Evolutionary conservation across 2,797 vertebrate species (phyloP).

Genomic region (Hydrophis major): DNA sequence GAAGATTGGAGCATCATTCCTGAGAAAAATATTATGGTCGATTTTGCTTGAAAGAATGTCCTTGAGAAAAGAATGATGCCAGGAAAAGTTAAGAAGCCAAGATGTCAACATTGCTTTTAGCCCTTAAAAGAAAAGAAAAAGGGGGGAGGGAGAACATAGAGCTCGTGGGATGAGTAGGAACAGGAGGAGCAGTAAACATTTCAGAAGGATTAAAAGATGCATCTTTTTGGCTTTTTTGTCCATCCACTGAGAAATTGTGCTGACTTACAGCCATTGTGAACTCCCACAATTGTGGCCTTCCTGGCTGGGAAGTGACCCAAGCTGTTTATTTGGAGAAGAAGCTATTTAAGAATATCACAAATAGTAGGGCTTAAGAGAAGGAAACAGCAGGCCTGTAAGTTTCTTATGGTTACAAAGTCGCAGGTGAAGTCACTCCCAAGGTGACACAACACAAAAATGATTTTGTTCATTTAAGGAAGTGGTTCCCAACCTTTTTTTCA

Average conservation of each 20-base stretch:
- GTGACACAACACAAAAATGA: no score
- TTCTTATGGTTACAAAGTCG: not conserved
- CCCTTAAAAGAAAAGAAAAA: not conserved
- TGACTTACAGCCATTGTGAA: not conserved
- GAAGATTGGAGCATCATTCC: not conserved
- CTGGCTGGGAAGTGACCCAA: not conserved
- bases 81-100: not conserved
- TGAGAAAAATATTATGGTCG: not conserved
- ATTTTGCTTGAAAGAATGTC: not conserved
- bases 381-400: not conserved
- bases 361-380: not conserved
- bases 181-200: not conserved
- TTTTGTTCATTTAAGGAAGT: not conserved
- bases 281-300: not conserved
- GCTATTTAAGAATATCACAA: not conserved
- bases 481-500: no score
- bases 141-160: no score
- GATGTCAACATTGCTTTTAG: not conserved
- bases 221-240: not conserved
- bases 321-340: not conserved
- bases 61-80: not conserved
- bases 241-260: not conserved
- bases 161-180: not conserved
- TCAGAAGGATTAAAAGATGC: not conserved
- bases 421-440: not conserved